Evolutionary conservation across 2,113 vertebrate species (phyloP), one percentile per base, ranked within the genome.

Genomic region (Brachyhypopomus occidentalis): DNA sequence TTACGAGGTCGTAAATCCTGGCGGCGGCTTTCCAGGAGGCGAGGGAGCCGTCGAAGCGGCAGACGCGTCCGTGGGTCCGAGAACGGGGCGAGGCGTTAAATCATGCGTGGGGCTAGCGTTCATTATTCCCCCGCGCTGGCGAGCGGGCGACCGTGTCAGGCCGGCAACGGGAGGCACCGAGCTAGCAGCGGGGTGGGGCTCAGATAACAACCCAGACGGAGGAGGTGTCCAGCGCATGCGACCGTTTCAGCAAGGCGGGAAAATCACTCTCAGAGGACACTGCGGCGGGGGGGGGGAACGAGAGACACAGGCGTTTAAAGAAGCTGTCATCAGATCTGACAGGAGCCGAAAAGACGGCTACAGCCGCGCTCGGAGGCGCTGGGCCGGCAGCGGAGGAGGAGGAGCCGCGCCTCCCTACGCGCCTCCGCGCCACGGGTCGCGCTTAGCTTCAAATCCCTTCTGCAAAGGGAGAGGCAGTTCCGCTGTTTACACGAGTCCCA

Each of bases 1-100:
- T 93, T 92, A 91, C 83, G 83, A 88, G 81, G 89, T 36, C 82
- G 88, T 93, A 93, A 91, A 93, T 92, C 83, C 81, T 78, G 90
- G 85, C 80, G 3, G 70, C 4, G 84, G 84, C 86, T 88, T 86
- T 90, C 84, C 77, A 20, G 85, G 79, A 86, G 87, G 82, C 80
- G 77, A 77, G 82, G 67, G 38, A 6, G 48, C 17, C 64, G 8
- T 16, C 30, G 52, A 70, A 48, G 41, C 9, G 20, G 19, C 22
- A 25, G 34, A 66, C 14, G 88, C 89, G 87, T 89, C 91, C 63
- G 86, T 84, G 81, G 89, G 85, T 23, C 56, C 76, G 5, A 9
- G 87, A 90, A 88, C 36, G 84, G 84, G 81, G 36, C 74, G 75
- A 73, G 80, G 41, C 67, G 76, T 83, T 92, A 88, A 91, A 91